Percentiles rank a stretch among this genome's conserved stretches.
These are phyloP conservation scores for Cololabis saira DNA, from an alignment of 2,113 vertebrate species.

Conservation along the genomic window DNA sequence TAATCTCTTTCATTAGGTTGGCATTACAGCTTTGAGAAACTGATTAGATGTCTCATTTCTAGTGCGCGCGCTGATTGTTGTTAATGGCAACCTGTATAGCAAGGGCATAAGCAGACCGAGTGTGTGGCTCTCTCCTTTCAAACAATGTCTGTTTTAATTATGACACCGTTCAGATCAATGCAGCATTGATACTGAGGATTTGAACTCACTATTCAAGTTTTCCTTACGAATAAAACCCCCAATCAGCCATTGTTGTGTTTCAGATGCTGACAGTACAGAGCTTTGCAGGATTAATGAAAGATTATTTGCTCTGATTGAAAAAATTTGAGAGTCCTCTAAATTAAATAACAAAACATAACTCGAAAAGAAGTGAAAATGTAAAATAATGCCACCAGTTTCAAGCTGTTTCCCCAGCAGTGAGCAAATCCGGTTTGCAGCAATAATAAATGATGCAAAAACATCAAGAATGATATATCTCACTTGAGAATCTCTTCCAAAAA, in stretches of 20 bases:
- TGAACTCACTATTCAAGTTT: slow-evolving; percentile 37
- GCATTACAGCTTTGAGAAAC: slow-evolving; percentile 59
- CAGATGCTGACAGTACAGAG: slow-evolving; percentile 52
- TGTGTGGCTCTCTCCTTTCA: slow-evolving; percentile 12
- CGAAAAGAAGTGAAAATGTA: not conserved
- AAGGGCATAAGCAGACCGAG: slow-evolving; percentile 23
- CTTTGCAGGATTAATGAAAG: slow-evolving; percentile 42
- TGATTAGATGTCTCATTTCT: slow-evolving; percentile 69
- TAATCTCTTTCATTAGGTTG: slow-evolving; percentile 73
- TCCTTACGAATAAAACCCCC: slow-evolving; percentile 2
- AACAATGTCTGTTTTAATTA: slow-evolving; percentile 63
- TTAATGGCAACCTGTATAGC: slow-evolving; percentile 69
- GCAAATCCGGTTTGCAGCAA: not conserved
- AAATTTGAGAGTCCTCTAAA: slow-evolving; percentile 4
- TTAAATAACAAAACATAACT: not conserved
- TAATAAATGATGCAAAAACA: not conserved
- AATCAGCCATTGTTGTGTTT: not conserved
- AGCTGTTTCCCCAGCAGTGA: not conserved
- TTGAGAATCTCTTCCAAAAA: not conserved
- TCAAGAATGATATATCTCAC: not conserved
- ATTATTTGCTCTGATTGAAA: slow-evolving; percentile 28
- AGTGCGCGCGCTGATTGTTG: slow-evolving; percentile 58
- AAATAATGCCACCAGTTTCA: not conserved
- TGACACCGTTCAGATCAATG: slow-evolving; percentile 51
- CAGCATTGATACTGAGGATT: slow-evolving; percentile 20